Conservation (phyloP, 2,888 invertebrate genomes). For the Oligia latruncula region DNA sequence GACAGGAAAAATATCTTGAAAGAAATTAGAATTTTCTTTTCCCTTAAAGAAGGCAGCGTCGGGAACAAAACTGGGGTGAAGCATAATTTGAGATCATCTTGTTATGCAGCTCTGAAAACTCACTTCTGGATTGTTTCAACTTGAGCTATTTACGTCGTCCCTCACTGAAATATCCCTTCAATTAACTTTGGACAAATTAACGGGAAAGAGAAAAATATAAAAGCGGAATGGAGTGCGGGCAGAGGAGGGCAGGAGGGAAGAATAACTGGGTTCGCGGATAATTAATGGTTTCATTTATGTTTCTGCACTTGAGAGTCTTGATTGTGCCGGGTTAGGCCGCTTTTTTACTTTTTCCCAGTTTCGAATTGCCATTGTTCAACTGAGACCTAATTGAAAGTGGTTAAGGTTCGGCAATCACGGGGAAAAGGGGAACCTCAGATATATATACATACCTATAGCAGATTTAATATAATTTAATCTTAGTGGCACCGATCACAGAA, state of each 20-base stretch:
- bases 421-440: slow-evolving; percentile 18
- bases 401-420: slow-evolving; percentile 77
- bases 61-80: slow-evolving; percentile 67
- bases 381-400: slow-evolving; percentile 82
- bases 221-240: slow-evolving; percentile 71
- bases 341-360: slow-evolving; percentile 83
- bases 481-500: neutral
- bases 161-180: slow-evolving; percentile 82
- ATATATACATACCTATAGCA: neutral
- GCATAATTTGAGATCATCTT: slow-evolving; percentile 76
- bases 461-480: slow-evolving; percentile 16
- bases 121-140: slow-evolving; percentile 73
- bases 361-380: slow-evolving; percentile 86
- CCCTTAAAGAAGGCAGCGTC: slow-evolving; percentile 62
- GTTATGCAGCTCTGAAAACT: slow-evolving; percentile 74
- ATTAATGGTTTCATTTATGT: slow-evolving; percentile 90
- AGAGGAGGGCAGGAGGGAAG: slow-evolving; percentile 77
- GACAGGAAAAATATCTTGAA: slow-evolving; percentile 46
- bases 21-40: slow-evolving; percentile 66
- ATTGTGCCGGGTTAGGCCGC: slow-evolving; percentile 86
- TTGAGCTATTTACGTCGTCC: slow-evolving; percentile 78
- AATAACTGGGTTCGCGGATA: slow-evolving; percentile 88
- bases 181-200: slow-evolving; percentile 87
- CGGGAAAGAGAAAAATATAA: slow-evolving; percentile 84
- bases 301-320: slow-evolving; percentile 89